Base-by-base conservation (phyloP, 2,113 vertebrate genomes). In the Nicator chloris region DNA sequence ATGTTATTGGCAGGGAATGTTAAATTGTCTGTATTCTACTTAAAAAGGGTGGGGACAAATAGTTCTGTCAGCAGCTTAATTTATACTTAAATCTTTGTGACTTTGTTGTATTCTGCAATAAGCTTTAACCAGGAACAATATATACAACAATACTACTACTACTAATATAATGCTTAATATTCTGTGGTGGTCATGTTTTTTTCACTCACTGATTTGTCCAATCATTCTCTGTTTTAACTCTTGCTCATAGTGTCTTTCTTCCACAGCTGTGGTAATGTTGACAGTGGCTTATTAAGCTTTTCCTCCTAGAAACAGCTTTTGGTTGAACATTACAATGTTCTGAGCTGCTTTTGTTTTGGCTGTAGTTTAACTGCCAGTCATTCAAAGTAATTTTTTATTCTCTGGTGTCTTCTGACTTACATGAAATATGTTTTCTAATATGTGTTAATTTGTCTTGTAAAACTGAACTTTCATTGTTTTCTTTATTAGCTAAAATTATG, bases 351-450 rank as follows among this genome's bases (percentile, higher is more conserved):
- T 92, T 90, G 23, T 86, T 22, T 82, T 87, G 70, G 49, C 10
- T 92, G 57, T 80, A 88, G 45, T 89, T 91, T 80, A 87, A 91
- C 60, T 92, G 71, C 47, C 42, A 88, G 73, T 82, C 33, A 70
- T 63, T 94, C 17, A 82, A 56, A 87, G 73, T 70, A 2, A 28
- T 77, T 92, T 95, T 95, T 92, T 90, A 72, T 94, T 92, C 61
- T 86, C 39, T 71, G 5, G 12, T 84, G 45, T 76, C 20, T 64
- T 93, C 35, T 65, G 40, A 82, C 80, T 93, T 87, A 71, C 15
- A 28, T 65, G 66, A 88, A 83, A 63, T 75, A 76, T 68, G 50
- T 89, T 93, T 91, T 79, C 71, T 92, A 57, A 49, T 79, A 39
- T 7, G 16, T 30, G 18, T 53, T 92, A 83, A 93, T 96, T 94